Evolutionary conservation across 2,113 vertebrate genomes (phyloP).

Genomic region (Galeopterus variegatus): DNA sequence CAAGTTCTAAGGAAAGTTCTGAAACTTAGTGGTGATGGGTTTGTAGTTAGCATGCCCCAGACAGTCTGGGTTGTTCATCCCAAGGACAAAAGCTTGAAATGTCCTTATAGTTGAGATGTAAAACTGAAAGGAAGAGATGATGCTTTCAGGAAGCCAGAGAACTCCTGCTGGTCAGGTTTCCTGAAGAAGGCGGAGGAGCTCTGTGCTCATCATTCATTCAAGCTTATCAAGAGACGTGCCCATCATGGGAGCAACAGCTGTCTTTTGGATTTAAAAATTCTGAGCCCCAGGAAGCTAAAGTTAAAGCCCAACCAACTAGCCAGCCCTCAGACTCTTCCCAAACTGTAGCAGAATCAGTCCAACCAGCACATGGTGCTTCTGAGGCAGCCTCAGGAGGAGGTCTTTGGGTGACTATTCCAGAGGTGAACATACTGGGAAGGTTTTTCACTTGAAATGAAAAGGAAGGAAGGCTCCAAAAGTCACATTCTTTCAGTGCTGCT

Average conservation of each 20-base stretch:
- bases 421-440: background rate
- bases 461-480: background rate
- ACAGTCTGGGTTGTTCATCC: background rate
- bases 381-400: background rate
- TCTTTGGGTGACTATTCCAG: background rate
- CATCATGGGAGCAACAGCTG: background rate
- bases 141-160: background rate
- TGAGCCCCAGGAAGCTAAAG: background rate
- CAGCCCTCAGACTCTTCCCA: background rate
- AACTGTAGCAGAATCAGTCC: background rate
- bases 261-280: background rate
- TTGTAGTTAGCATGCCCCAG: background rate
- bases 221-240: background rate
- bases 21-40: background rate
- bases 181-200: background rate
- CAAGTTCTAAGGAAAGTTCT: slow-evolving; percentile 57
- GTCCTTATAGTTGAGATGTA: background rate
- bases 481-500: slow-evolving; percentile 91
- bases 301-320: background rate
- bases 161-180: background rate
- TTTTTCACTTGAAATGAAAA: slow-evolving; percentile 25
- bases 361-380: background rate
- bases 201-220: background rate
- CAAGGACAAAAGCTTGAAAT: slow-evolving; percentile 28
- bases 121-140: background rate